Percentiles rank a stretch among this genome's conserved stretches.
phyloP scores from a whole-genome alignment of 2,888 invertebrate genomes.

The Protodeltote pygarga region DNA sequence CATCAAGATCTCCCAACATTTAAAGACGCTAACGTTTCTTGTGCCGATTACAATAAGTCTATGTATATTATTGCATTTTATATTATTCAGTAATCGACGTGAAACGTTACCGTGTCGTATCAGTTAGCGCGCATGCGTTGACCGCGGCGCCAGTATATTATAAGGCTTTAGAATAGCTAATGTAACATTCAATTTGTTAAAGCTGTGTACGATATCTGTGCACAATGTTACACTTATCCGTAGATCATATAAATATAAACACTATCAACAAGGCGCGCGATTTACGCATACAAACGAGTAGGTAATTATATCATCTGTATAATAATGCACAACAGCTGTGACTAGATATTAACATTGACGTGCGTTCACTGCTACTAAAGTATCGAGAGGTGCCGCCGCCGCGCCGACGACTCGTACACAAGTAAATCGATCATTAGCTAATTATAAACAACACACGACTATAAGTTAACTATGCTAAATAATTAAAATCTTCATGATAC shows the following conservation, averaged over 20 bases:
- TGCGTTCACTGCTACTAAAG: conserved; percentile 52
- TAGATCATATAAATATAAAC: conserved; percentile 42
- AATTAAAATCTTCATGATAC: conserved; percentile 50
- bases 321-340: conserved; percentile 75
- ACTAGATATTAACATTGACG: conserved; percentile 75
- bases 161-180: conserved; percentile 64
- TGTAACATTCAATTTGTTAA: conserved; percentile 60
- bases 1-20: not conserved
- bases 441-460: conserved; percentile 58
- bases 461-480: conserved; percentile 53
- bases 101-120: not conserved
- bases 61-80: conserved; percentile 5
- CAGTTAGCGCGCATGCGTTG: not conserved
- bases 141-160: conserved; percentile 6
- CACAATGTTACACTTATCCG: conserved; percentile 37
- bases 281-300: conserved; percentile 23
- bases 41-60: not conserved
- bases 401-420: conserved; percentile 51
- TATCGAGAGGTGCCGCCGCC: conserved; percentile 51
- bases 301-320: conserved; percentile 42
- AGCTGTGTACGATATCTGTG: conserved; percentile 61
- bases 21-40: not conserved
- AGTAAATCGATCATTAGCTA: conserved; percentile 49
- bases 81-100: not conserved
- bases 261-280: conserved; percentile 53